Conservation (phyloP, 2,797 vertebrate species). For the Zonotrichia albicollis region DNA sequence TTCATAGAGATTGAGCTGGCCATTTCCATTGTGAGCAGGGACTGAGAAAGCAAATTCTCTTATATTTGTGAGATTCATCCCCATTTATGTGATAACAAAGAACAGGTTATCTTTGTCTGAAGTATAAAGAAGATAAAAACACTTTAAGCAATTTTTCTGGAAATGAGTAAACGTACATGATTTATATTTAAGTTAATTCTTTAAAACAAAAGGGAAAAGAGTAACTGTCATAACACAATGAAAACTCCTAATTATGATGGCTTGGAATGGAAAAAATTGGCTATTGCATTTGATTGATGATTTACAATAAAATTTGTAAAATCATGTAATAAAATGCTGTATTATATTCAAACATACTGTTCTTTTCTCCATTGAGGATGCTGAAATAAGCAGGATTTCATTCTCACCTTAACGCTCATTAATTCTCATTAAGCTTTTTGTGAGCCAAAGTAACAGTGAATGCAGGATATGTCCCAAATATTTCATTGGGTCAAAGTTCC, state of each 20-base stretch:
- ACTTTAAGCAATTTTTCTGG: conserved; percentile 9
- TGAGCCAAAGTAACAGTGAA: not conserved
- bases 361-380: conserved; percentile 18
- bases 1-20: conserved; percentile 56
- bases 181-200: conserved; percentile 31
- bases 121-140: not conserved
- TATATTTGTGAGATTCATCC: conserved; percentile 33
- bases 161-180: not conserved
- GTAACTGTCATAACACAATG: conserved; percentile 15
- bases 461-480: not conserved
- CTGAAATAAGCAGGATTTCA: not conserved
- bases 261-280: conserved; percentile 42
- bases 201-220: not conserved
- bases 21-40: conserved; percentile 44
- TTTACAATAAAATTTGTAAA: conserved; percentile 65
- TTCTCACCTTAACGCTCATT: not conserved
- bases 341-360: conserved; percentile 34
- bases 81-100: conserved; percentile 14
- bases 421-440: not conserved
- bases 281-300: conserved; percentile 50
- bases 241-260: conserved; percentile 9
- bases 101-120: conserved; percentile 4
- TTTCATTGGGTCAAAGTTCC: not conserved
- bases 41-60: conserved; percentile 47
- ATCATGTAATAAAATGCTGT: conserved; percentile 55